phyloP scores from a whole-genome alignment of 2,113 vertebrate species.

The Ophthalmolycus amberensis region DNA sequence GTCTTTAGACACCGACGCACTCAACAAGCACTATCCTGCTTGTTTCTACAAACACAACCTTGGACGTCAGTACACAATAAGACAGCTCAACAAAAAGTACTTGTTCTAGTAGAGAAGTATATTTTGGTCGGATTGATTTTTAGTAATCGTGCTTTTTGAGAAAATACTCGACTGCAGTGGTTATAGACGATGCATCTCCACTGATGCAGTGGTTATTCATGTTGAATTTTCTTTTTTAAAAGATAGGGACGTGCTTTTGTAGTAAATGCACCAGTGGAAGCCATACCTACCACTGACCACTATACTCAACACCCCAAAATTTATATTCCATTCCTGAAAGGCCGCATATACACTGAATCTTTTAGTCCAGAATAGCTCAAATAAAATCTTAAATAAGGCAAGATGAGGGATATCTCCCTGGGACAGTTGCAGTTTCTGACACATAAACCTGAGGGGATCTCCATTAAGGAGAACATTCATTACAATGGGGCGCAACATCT shows the following conservation, averaged over 20 bases:
- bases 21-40: slow-evolving; percentile 40
- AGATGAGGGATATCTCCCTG: slow-evolving; percentile 47
- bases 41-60: slow-evolving; percentile 33
- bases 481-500: slow-evolving; percentile 28
- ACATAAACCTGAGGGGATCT: slow-evolving; percentile 76
- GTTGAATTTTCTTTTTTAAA: slow-evolving; percentile 6
- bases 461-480: slow-evolving; percentile 69
- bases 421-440: slow-evolving; percentile 42
- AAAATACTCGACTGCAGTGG: slow-evolving; percentile 36
- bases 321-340: slow-evolving; percentile 55
- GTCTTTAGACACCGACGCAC: slow-evolving; percentile 51
- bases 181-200: slow-evolving; percentile 41
- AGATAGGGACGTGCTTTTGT: slow-evolving; percentile 16
- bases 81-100: slow-evolving; percentile 24
- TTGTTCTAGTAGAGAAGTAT: slow-evolving; percentile 19
- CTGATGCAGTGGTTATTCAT: slow-evolving; percentile 42
- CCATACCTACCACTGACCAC: slow-evolving; percentile 7
- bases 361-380: slow-evolving; percentile 26
- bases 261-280: slow-evolving; percentile 22
- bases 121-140: slow-evolving; percentile 17
- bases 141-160: slow-evolving; percentile 27
- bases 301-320: slow-evolving; percentile 2
- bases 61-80: slow-evolving; percentile 19
- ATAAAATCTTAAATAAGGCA: slow-evolving; percentile 69
- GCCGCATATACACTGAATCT: slow-evolving; percentile 42